Percentiles rank a stretch among this genome's conserved stretches.
These are phyloP conservation scores for Gastrophysa polygoni DNA, from an alignment of 2,888 invertebrate genomes.

Conservation along the genomic window DNA sequence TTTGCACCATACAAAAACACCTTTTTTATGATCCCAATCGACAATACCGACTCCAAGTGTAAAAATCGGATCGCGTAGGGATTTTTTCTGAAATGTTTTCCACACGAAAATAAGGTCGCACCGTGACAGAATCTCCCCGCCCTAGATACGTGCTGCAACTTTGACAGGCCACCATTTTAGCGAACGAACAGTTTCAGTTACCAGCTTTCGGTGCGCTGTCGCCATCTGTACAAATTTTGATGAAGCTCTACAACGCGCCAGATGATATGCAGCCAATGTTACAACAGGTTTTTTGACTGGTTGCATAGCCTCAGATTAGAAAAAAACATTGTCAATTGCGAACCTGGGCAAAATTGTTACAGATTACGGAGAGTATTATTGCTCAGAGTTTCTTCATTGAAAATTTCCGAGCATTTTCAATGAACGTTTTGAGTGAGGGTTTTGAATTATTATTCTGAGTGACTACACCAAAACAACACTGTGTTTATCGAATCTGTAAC, in stretches of 20 bases:
- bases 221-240: conserved; percentile 20
- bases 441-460: neutral
- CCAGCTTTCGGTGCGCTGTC: conserved; percentile 27
- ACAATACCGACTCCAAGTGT: conserved; percentile 14
- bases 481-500: neutral
- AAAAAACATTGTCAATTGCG: no score
- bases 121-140: conserved; percentile 53
- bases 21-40: conserved; percentile 3
- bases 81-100: conserved; percentile 23
- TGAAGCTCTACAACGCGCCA: neutral
- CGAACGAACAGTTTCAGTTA: conserved; percentile 30
- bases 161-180: conserved; percentile 58
- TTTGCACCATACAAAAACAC: conserved; percentile 22
- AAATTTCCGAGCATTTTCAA: no score
- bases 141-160: conserved; percentile 57
- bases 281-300: neutral
- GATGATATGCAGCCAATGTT: neutral
- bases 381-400: no score
- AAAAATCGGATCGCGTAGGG: conserved; percentile 10
- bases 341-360: no score
- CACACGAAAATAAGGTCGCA: conserved; percentile 45
- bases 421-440: no score
- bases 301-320: neutral
- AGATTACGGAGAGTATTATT: no score
- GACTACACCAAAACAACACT: neutral